Base-by-base conservation (phyloP, 2,797 vertebrate genomes). In the Gallinago nigripennis region DNA sequence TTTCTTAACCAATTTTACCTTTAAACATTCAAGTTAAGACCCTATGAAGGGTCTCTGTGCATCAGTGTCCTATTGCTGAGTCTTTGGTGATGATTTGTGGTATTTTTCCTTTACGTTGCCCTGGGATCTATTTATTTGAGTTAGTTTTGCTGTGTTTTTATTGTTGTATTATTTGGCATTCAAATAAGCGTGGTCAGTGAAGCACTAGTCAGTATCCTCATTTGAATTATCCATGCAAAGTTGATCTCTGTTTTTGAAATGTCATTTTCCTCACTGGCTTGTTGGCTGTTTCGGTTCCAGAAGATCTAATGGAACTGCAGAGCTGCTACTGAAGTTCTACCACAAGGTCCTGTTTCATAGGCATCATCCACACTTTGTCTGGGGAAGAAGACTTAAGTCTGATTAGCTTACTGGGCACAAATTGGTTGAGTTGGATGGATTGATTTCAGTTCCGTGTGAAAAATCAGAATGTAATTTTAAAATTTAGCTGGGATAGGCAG, bases 101-200 rank as follows among this genome's bases (percentile, higher is more conserved):
- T 43, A 1, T 31, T 87, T 57, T 72, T 45, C 35, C 58, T 58
- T 81, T 53, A 9, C 16, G 15, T 6, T 5, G 5, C n/a, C 76
- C 63, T 46, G 27, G 18, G 37, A 64, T 37, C 39, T 70, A 20
- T 37, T 46, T 4, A 17, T 43, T 3, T 43, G 57, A 46, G 51
- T 41, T 5, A 21, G 25, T 41, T 9, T 45, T 48, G 31, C 41
- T 56, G 30, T 63, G 63, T 2, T 35, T 86, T 61, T 58, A 31
- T 92, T 86, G 70, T n/a, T 53, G 31, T 30, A 23, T 60, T 28
- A 92, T 97, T 96, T 97, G 96, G 13, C 79, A 96, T 82, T 92
- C 96, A 97, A 96, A 97, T 80, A 17, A 0, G 12, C 21, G 30
- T n/a, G 63, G 79, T 21, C 60, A 53, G 33, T 8, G 64, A 39